Conservation (phyloP, 2,797 vertebrate species). For the Hoplostethus mediterraneus region DNA sequence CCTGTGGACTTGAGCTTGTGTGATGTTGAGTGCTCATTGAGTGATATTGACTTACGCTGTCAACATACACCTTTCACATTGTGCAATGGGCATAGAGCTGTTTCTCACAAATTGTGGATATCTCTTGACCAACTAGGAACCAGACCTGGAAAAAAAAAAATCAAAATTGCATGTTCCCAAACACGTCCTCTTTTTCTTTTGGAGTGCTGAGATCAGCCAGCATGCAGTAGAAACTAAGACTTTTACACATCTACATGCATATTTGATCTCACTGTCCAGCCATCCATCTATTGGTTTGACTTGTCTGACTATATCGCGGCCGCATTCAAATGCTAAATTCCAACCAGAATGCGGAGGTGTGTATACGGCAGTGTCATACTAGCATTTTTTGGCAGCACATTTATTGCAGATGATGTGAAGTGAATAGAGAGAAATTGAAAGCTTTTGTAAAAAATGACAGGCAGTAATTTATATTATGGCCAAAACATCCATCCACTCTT, state of each 20-base stretch:
- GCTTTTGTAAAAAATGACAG: slow-evolving; percentile 1
- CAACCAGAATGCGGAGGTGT: too few relatives aligned
- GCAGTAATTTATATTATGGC: slow-evolving; percentile 12
- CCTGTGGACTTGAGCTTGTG: slow-evolving; percentile 10
- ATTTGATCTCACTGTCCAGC: too few relatives aligned
- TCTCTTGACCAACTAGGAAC: too few relatives aligned
- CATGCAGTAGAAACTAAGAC: too few relatives aligned
- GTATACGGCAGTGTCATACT: not conserved
- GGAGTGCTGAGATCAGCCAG: too few relatives aligned
- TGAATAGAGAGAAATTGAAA: not conserved
- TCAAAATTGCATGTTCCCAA: too few relatives aligned
- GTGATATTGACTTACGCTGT: slow-evolving; percentile 47
- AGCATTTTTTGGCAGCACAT: not conserved
- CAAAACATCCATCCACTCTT: slow-evolving; percentile 11
- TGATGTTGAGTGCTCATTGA: slow-evolving; percentile 34
- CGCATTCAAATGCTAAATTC: too few relatives aligned
- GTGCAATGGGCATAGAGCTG: slow-evolving; percentile 35
- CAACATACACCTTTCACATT: slow-evolving; percentile 49
- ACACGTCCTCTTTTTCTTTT: too few relatives aligned
- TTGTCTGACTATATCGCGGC: too few relatives aligned
- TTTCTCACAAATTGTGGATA: not conserved
- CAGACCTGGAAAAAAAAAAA: too few relatives aligned
- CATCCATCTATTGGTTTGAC: too few relatives aligned
- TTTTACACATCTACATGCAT: too few relatives aligned
- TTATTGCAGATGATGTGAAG: not conserved